phyloP scores from a whole-genome alignment of 2,797 vertebrate species.

The Pangasius djambal region DNA sequence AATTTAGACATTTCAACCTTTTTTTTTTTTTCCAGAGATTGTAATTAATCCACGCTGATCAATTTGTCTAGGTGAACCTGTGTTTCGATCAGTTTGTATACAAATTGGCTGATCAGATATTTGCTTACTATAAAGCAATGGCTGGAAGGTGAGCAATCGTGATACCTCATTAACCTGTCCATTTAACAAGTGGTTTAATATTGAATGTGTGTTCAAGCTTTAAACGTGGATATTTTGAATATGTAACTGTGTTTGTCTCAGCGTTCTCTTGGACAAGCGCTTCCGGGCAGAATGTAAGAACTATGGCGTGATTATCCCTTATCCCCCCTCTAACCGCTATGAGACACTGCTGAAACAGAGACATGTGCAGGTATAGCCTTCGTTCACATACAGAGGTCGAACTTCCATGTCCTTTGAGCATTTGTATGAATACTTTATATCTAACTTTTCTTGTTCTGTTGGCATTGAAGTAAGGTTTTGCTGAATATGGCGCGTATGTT shows the following conservation, averaged over 20 bases:
- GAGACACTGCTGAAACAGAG: conserved; percentile 89
- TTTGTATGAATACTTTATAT: not conserved
- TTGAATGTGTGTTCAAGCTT: not conserved
- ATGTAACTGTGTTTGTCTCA: conserved; percentile 57
- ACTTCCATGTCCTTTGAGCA: not conserved
- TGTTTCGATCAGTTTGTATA: conserved; percentile 99
- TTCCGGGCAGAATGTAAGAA: conserved; percentile 92
- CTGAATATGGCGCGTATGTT: not conserved
- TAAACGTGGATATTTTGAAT: not conserved
- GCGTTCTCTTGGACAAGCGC: conserved; percentile 87
- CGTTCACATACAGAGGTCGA: not conserved
- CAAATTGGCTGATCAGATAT: conserved; percentile 98
- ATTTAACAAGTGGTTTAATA: not conserved
- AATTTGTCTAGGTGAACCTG: conserved; percentile 89
- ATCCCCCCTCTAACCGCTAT: conserved; percentile 89
- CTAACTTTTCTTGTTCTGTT: not conserved
- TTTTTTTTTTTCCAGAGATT: not conserved
- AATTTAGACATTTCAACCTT: not conserved
- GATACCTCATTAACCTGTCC: not conserved
- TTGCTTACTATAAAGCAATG: conserved; percentile 99
- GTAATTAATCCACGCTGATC: not conserved
- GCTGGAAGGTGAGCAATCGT: conserved; percentile 86
- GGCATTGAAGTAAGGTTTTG: not conserved
- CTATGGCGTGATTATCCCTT: conserved; percentile 89
- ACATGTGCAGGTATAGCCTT: conserved; percentile 82